These are phyloP conservation scores for Chrysomela aeneicollis DNA, from an alignment of 2,888 invertebrate genomes.

Conservation along the genomic window DNA sequence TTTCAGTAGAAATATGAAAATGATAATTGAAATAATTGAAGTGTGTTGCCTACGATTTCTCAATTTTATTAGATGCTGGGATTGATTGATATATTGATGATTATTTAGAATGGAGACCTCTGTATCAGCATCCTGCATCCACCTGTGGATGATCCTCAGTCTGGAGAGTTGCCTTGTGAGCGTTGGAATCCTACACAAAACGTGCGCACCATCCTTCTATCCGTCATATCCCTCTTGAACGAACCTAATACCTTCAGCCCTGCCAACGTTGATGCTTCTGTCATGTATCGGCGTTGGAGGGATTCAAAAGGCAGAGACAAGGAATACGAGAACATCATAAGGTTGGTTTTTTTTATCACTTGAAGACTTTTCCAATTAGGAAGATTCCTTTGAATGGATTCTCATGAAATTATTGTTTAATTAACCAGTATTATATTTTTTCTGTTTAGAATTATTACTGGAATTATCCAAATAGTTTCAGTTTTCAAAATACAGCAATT, in stretches of 20 bases:
- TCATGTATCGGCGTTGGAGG: slow-evolving; percentile 99
- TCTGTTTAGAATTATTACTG: no score
- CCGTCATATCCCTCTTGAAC: slow-evolving; percentile 97
- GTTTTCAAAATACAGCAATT: no score
- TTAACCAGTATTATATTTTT: no score
- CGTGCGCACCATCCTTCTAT: slow-evolving; percentile 96
- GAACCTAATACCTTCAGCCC: slow-evolving; percentile 99
- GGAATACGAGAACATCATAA: slow-evolving; percentile 98
- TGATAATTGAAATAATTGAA: no score
- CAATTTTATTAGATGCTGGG: no score
- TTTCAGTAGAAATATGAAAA: no score
- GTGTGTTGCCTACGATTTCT: no score
- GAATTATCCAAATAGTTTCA: no score
- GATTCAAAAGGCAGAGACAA: slow-evolving; percentile 98
- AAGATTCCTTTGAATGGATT: no score
- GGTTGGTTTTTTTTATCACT: slow-evolving; percentile 72
- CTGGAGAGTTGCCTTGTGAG: slow-evolving; percentile 98
- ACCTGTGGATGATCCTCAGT: slow-evolving; percentile 98
- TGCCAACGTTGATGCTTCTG: slow-evolving; percentile 99
- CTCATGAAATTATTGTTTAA: no score
- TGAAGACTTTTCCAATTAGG: no score
- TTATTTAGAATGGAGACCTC: slow-evolving; percentile 92
- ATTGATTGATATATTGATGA: slow-evolving; percentile 19
- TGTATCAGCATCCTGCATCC: slow-evolving; percentile 99
- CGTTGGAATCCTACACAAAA: slow-evolving; percentile 99